Conservation (phyloP, 2,113 vertebrate species). For the Rhea americana region DNA sequence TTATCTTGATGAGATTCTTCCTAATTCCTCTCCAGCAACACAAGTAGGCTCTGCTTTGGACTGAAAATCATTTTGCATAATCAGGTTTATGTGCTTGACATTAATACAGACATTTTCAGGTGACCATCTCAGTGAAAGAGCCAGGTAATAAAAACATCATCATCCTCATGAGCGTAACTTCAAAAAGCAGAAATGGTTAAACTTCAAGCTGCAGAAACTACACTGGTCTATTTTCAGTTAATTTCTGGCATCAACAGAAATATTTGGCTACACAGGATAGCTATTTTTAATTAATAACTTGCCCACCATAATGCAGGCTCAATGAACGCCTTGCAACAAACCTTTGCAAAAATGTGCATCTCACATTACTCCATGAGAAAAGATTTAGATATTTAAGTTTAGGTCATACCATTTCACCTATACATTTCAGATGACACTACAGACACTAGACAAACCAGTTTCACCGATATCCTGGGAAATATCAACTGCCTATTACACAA, state of each 20-base stretch:
- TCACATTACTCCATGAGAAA: background rate
- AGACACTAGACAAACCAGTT: constrained; percentile 40
- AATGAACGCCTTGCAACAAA: background rate
- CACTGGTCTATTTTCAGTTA: background rate
- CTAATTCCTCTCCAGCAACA: background rate
- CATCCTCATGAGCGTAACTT: background rate
- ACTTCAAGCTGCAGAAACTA: background rate
- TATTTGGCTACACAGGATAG: background rate
- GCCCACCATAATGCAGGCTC: background rate
- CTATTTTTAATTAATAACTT: background rate
- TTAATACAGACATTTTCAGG: background rate
- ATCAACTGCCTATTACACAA: constrained; percentile 47
- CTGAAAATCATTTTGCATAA: background rate
- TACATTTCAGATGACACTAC: constrained; percentile 3
- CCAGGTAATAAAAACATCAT: background rate
- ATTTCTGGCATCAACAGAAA: background rate
- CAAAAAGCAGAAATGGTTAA: background rate
- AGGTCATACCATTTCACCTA: constrained; percentile 5
- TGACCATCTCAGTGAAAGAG: background rate
- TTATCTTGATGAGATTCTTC: background rate
- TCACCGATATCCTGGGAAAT: background rate
- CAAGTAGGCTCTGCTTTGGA: background rate
- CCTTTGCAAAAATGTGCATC: background rate
- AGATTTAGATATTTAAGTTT: background rate
- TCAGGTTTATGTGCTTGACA: fast-evolving